These are phyloP conservation scores for Zootermopsis nevadensis DNA, from an alignment of 2,888 invertebrate species.

Conservation along the genomic window DNA sequence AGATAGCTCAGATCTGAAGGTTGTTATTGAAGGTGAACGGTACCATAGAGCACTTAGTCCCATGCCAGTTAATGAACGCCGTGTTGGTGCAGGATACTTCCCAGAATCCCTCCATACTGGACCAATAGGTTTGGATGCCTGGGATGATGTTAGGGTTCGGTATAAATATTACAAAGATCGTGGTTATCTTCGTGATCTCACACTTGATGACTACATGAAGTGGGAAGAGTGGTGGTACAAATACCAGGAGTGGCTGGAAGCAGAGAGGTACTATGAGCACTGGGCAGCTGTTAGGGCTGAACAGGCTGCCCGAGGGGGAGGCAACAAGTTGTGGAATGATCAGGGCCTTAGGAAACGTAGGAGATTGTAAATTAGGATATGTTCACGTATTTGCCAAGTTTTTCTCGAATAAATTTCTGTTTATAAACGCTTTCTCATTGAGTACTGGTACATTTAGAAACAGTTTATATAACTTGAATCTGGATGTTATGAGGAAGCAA, in stretches of 20 bases:
- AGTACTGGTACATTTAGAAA: too few species aligned
- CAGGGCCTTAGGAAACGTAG: slow-evolving; percentile 33
- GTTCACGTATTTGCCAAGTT: neutral
- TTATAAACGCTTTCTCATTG: neutral
- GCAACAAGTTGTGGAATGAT: slow-evolving; percentile 35
- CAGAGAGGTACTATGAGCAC: slow-evolving; percentile 81
- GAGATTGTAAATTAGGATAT: neutral
- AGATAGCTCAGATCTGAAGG: slow-evolving; percentile 72
- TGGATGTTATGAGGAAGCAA: neutral
- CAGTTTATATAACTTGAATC: neutral
- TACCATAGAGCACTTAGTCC: slow-evolving; percentile 50
- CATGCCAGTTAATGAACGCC: slow-evolving; percentile 50
- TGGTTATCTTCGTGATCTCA: slow-evolving; percentile 83
- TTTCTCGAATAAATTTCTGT: neutral
- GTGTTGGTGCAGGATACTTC: slow-evolving; percentile 72
- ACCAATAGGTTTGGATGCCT: slow-evolving; percentile 78
- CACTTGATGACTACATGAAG: slow-evolving; percentile 86
- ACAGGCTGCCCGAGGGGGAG: slow-evolving; percentile 38
- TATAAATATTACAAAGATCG: slow-evolving; percentile 81
- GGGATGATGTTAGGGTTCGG: slow-evolving; percentile 90
- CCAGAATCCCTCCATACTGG: slow-evolving; percentile 82
- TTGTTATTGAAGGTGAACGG: slow-evolving; percentile 54
- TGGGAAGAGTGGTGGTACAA: slow-evolving; percentile 97
- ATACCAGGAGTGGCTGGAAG: slow-evolving; percentile 90
- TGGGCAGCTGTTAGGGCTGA: slow-evolving; percentile 64